Percentiles rank a stretch among this genome's conserved stretches.
These are phyloP conservation scores for Bellardia pandia DNA, from an alignment of 2,888 invertebrate genomes.

Conservation along the genomic window DNA sequence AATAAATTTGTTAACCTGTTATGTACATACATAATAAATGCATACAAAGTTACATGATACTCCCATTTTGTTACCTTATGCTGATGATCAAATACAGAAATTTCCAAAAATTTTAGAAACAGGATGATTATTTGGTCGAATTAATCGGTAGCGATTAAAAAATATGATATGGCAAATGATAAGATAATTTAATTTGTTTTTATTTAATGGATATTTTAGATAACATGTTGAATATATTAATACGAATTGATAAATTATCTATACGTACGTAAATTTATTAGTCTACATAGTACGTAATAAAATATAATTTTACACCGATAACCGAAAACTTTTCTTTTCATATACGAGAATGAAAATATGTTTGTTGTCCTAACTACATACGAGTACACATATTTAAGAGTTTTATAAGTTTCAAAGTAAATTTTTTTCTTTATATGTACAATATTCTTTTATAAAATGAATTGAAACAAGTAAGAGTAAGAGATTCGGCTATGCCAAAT, in stretches of 20 bases:
- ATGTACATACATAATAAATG: background rate
- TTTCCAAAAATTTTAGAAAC: background rate
- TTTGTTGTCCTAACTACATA: too few relatives aligned
- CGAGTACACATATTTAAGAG: too few relatives aligned
- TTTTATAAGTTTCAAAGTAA: too few relatives aligned
- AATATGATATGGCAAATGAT: background rate
- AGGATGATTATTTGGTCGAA: background rate
- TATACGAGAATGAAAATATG: too few relatives aligned
- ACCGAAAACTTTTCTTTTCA: too few relatives aligned
- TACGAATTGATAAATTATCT: background rate
- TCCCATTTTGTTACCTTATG: background rate
- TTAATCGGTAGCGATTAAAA: background rate
- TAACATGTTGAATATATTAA: background rate
- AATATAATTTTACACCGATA: too few relatives aligned
- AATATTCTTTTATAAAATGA: too few relatives aligned
- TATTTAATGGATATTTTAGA: slow-evolving; percentile 9
- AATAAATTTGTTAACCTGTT: background rate
- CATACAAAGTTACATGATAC: background rate
- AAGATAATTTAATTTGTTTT: slow-evolving; percentile 22
- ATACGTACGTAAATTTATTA: background rate
- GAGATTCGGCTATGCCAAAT: too few relatives aligned
- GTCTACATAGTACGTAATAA: background rate
- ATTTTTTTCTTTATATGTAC: too few relatives aligned
- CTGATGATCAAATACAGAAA: background rate
- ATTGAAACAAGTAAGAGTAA: too few relatives aligned